Evolutionary conservation across 2,113 vertebrate species (phyloP).

Genomic region (Taxidea taxus): DNA sequence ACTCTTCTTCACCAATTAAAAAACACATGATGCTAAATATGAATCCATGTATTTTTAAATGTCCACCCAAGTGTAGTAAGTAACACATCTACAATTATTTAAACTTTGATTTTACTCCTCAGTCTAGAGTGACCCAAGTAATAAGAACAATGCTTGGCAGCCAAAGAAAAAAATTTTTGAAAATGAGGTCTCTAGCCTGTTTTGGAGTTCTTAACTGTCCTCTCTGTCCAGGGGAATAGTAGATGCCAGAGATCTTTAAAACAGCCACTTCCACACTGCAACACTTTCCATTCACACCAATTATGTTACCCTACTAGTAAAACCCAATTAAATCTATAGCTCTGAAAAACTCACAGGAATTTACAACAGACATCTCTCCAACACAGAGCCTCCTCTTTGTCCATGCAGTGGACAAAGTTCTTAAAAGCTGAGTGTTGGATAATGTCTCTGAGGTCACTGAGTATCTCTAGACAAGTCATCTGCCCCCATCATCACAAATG

Average conservation of each 20-base stretch:
- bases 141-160: neutral
- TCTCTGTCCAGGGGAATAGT: accelerated
- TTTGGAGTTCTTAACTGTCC: neutral
- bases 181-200: neutral
- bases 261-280: neutral
- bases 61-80: neutral
- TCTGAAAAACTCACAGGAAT: neutral
- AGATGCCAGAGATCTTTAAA: neutral
- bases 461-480: neutral
- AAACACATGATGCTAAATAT: neutral
- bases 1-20: neutral
- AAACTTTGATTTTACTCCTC: neutral
- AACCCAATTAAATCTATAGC: neutral
- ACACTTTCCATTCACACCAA: neutral
- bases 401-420: neutral
- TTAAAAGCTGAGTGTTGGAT: neutral
- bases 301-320: neutral
- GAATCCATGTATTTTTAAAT: neutral
- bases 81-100: neutral
- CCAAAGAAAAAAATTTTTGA: neutral
- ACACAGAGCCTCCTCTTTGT: neutral
- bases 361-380: accelerated
- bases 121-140: neutral
- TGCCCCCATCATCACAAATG: neutral
- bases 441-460: neutral